Base-by-base conservation (phyloP, 2,888 invertebrate genomes). In the Leptinotarsa juncta region DNA sequence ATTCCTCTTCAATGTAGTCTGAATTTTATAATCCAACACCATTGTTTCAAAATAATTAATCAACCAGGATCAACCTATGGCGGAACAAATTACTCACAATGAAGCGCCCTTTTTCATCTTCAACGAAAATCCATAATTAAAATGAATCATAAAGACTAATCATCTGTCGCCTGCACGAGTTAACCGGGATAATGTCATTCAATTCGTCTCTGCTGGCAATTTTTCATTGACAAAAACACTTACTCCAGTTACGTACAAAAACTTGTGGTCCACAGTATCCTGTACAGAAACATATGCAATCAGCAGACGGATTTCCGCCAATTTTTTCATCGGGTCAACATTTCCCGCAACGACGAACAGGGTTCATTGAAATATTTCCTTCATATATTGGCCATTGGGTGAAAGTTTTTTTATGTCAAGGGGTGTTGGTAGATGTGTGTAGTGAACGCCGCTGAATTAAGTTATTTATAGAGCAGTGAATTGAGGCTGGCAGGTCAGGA, bases 381-480 rank as follows among this genome's bases (percentile, higher is more conserved):
- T 80, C 77, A 81, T 80, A 81, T 79, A 79, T 79, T 76, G 78
- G 68, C 75, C 77, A 77, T 79, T 74, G 79, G 81, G 72, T 74
- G 65, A 67, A 75, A 79, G 78, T 77, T 50, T 80, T 80, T 81
- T 81, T 78, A 81, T 82, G 73, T 78, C 77, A 78, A 74, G 79
- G 77, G 79, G 76, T 78, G 79, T 77, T 78, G 78, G 74, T 78
- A 77, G 79, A 81, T 80, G 77, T 78, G 78, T 75, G 75, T 78
- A 77, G 79, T 79, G 78, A 77, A 79, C 73, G 75, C 77, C 68
- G 73, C 53, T 70, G 69, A 80, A 80, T 79, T 79, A 79, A 77
- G 73, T 79, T 80, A 79, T 80, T 80, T 79, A 80, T 80, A 74
- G 67, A 74, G 76, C 68, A n/a, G 53, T 26, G 53, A 4, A 16